These are phyloP conservation scores for Macquaria ambigua DNA, from an alignment of 2,113 vertebrate species.

Conservation along the genomic window DNA sequence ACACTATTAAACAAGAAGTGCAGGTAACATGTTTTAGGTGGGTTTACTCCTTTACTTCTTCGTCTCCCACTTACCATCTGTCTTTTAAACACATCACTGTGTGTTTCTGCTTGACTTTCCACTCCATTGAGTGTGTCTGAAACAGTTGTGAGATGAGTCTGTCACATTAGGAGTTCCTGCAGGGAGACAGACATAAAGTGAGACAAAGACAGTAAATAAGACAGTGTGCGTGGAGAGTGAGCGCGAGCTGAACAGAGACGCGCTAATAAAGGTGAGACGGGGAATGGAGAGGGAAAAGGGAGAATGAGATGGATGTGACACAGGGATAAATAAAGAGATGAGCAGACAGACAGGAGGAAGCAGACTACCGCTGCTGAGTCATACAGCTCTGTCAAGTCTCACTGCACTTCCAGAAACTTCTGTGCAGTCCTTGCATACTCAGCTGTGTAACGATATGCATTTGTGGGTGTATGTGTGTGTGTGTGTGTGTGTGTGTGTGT, in stretches of 20 bases:
- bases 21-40: background rate
- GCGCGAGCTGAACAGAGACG: constrained; percentile 3
- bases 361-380: constrained; percentile 63
- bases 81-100: constrained; percentile 18
- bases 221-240: constrained; percentile 1
- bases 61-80: background rate
- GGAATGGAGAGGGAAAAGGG: background rate
- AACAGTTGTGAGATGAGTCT: constrained; percentile 54
- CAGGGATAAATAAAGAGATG: constrained; percentile 24
- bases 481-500: constrained; percentile 25
- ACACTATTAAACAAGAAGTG: background rate
- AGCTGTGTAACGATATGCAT: constrained; percentile 68
- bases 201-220: constrained; percentile 26
- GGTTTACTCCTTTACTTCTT: background rate
- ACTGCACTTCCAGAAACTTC: constrained; percentile 63
- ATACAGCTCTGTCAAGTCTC: constrained; percentile 54
- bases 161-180: constrained; percentile 49
- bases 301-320: constrained; percentile 15
- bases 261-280: constrained; percentile 22
- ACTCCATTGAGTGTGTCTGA: constrained; percentile 30
- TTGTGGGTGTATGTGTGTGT: constrained; percentile 28
- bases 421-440: constrained; percentile 67
- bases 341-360: constrained; percentile 44
- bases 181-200: constrained; percentile 20
- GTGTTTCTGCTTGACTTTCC: constrained; percentile 26